A percentile compares a stretch with the other conserved stretches of the same genome.
phyloP scores from a whole-genome alignment of 2,113 vertebrate genomes.

The Oncorhynchus nerka region DNA sequence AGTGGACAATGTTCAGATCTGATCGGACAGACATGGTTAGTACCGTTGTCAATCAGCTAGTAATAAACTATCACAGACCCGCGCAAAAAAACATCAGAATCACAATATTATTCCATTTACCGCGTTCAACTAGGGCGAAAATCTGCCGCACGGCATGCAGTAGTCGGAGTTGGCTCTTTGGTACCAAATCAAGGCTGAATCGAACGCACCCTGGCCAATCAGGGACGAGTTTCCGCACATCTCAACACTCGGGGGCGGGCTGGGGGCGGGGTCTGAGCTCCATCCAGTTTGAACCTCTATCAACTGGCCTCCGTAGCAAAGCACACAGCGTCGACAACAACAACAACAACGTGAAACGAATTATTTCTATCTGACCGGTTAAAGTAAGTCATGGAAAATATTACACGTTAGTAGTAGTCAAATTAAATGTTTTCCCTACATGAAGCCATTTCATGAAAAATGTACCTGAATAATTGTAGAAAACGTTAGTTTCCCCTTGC shows the following conservation, averaged over 20 bases:
- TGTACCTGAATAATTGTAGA: too few species aligned
- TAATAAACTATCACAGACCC: neutral
- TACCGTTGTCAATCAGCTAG: neutral
- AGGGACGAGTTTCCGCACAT: neutral
- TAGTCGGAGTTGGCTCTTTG: too few species aligned
- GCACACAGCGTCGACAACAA: slow-evolving; percentile 46
- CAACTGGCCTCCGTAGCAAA: slow-evolving; percentile 19
- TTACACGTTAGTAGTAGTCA: too few species aligned
- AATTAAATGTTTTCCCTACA: fast-evolving
- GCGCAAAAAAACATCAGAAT: neutral
- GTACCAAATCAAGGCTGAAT: too few species aligned
- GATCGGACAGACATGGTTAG: neutral
- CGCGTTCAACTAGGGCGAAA: too few species aligned
- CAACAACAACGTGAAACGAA: neutral
- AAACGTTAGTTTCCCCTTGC: too few species aligned
- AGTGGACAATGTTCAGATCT: neutral
- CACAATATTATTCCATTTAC: too few species aligned
- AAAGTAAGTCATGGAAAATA: slow-evolving; percentile 18
- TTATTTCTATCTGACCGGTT: slow-evolving; percentile 38
- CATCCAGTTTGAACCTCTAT: slow-evolving; percentile 68
- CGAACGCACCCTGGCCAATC: too few species aligned
- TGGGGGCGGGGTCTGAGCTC: slow-evolving; percentile 39
- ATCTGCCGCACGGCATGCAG: too few species aligned
- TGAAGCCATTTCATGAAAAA: too few species aligned
- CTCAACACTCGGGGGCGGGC: slow-evolving; percentile 30